Evolutionary conservation across 2,888 invertebrate species (phyloP), one percentile per base, ranked within the genome.

Genomic region (Trichogramma evanescens): DNA sequence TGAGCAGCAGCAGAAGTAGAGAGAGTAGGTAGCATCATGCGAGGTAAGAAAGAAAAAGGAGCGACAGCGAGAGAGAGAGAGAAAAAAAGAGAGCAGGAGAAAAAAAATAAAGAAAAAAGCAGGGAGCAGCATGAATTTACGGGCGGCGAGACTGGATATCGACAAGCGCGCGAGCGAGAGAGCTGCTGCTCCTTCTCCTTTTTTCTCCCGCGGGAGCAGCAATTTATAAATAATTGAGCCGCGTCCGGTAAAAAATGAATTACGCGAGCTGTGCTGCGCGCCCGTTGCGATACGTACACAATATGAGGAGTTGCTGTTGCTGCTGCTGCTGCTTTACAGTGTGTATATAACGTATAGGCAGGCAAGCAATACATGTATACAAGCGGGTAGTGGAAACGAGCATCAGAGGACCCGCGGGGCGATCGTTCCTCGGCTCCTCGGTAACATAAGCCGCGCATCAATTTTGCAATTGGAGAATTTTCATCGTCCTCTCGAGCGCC

Each of bases 201-300:
- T 61, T 65, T 64, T 56, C 64, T 69, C 70, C 73, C 76, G 60
- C 55, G 74, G 74, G 77, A 75, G 72, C 72, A 72, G 75, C 77
- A 78, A 77, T 78, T 77, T 77, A 77, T 78, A 78, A 78, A 78
- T 78, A 78, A 78, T 78, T 78, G 77, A 78, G 71, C 70, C 69
- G 72, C 68, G 77, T 78, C 77, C 77, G 76, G 77, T 78, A 76
- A 77, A 78, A 77, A 77, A 77, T 78, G 77, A 77, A 13, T 13
- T 13, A 13, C 13, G 13, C 13, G 13, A 13, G 13, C 13, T 13
- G 13, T 13, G 13, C 13, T 13, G 13, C 13, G 13, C 13, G 13
- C 13, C 13, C 13, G 13, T 13, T 13, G 13, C 13, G 13, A 13
- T 13, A 13, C 13, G 13, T 13, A 13, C 13, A 13, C 13, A 13